Evolutionary conservation across 1,140 invertebrate species (phyloP), one percentile per base, ranked within the genome.

Genomic region (Melipona quadrifasciata): DNA sequence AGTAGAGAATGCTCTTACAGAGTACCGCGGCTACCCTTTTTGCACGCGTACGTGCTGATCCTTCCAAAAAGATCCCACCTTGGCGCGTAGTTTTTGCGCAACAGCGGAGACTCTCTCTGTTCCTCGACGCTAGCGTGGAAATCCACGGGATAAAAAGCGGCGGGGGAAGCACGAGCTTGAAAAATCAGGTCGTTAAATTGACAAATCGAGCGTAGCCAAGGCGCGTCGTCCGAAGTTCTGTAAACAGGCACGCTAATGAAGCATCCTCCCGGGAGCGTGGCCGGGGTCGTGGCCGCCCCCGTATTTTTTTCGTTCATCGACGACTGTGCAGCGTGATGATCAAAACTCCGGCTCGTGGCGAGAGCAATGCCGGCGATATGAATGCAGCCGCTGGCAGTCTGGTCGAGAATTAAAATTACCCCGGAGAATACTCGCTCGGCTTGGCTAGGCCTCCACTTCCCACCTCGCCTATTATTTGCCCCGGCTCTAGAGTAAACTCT

Each of bases 381-480:
- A 61, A 73, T 51, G 10, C 19, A 17, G 34, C n/a, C n/a, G 67
- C 58, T 47, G 61, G 65, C 67, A 81, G 68, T 39, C 73, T 79
- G 79, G 86, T 88, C 85, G 90, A 90, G 90, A 91, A 93, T 93
- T 89, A 91, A 92, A 91, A 91, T 93, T 90, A 90, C 92, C 87
- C 92, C 47, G 8, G 92, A 90, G 91, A 87, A 86, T 82, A 77
- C 82, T 85, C 81, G 73, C 67, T 61, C 24, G 81, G 86, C 85
- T 86, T 87, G 76, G 84, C 86, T 85, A 71, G 55, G 81, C 67
- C 47, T 53, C 12, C 65, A 51, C 77, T 80, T 57, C 31, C 47
- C 76, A 27, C 58, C 10, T 82, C 80, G 12, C 27, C 39, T 61
- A 79, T 84, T 84, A 84, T 84, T 71, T 71, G 55, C 55, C 27